Percentiles rank a stretch among this genome's conserved stretches.
These are phyloP conservation scores for Dolichopus griseipennis DNA, from an alignment of 2,888 invertebrate genomes.

Conservation along the genomic window DNA sequence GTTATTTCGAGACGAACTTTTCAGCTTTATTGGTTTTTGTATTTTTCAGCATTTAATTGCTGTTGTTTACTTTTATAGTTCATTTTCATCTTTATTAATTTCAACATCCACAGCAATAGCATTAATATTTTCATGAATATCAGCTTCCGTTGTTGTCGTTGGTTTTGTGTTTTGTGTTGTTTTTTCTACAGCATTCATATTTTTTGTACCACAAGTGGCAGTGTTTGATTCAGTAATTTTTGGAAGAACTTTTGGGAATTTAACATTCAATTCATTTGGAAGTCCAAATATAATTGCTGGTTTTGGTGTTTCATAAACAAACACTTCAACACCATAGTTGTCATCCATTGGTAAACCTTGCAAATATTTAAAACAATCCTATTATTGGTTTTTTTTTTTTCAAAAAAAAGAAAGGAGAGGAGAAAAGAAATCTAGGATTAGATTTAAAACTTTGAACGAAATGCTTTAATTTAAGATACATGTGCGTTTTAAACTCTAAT, in stretches of 20 bases:
- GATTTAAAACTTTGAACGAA: too few species aligned
- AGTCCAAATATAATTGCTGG: conserved; percentile 40
- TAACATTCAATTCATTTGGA: conserved; percentile 36
- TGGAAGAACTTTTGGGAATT: conserved; percentile 23
- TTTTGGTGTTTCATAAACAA: conserved; percentile 37
- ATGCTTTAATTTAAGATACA: too few species aligned
- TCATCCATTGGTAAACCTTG: conserved; percentile 25
- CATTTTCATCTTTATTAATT: background rate
- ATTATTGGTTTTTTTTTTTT: background rate
- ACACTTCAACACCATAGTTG: conserved; percentile 40
- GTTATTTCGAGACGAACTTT: too few species aligned
- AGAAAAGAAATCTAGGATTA: background rate
- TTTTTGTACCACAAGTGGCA: conserved; percentile 19
- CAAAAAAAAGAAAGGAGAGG: background rate
- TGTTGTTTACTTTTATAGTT: too few species aligned
- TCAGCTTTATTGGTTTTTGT: too few species aligned
- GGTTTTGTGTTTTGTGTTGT: conserved; percentile 17
- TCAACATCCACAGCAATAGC: conserved; percentile 16
- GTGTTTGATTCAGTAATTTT: conserved; percentile 17
- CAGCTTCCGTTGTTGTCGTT: conserved; percentile 22
- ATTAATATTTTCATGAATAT: conserved; percentile 13
- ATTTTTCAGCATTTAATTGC: too few species aligned
- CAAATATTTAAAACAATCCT: background rate
- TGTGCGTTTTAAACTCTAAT: too few species aligned
- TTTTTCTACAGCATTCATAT: conserved; percentile 12